Conservation (phyloP, 2,888 invertebrate genomes). For the Halictus ligatus region DNA sequence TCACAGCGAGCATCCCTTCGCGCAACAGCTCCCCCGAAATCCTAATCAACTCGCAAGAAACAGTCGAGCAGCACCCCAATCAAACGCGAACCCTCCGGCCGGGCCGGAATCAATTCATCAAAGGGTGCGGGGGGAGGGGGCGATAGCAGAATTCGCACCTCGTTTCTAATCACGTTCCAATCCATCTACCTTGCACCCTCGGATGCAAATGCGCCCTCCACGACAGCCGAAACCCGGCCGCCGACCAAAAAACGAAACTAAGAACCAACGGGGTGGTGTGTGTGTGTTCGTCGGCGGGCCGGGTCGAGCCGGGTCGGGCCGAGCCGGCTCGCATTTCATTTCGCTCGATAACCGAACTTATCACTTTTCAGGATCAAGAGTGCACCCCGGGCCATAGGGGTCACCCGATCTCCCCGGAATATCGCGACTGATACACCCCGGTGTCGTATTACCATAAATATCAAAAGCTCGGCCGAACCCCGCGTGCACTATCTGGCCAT, state of each 20-base stretch:
- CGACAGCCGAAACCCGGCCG: not conserved
- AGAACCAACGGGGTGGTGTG: conserved; percentile 7
- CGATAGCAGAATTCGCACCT: conserved; percentile 9
- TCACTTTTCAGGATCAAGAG: conserved; percentile 53
- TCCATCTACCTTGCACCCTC: conserved; percentile 7
- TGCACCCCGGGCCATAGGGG: conserved; percentile 51
- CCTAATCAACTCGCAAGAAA: not conserved
- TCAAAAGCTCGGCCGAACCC: conserved; percentile 16
- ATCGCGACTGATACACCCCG: conserved; percentile 65
- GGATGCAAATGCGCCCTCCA: conserved; percentile 24
- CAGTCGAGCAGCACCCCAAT: not conserved
- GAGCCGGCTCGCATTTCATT: conserved; percentile 51
- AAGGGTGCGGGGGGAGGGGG: not conserved
- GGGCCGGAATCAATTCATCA: conserved; percentile 9
- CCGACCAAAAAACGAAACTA: conserved; percentile 15
- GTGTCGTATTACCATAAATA: conserved; percentile 70
- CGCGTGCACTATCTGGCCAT: not conserved
- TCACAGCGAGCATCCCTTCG: not conserved
- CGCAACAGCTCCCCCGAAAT: not conserved
- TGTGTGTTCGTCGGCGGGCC: not conserved
- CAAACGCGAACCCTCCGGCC: not conserved
- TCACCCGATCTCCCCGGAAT: conserved; percentile 52
- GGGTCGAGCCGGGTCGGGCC: not conserved
- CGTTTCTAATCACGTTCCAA: conserved; percentile 10
- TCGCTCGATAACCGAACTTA: conserved; percentile 57